Percentiles rank a stretch among this genome's conserved stretches.
phyloP scores from a whole-genome alignment of 2,113 vertebrate species.

The Accipiter virgatus region DNA sequence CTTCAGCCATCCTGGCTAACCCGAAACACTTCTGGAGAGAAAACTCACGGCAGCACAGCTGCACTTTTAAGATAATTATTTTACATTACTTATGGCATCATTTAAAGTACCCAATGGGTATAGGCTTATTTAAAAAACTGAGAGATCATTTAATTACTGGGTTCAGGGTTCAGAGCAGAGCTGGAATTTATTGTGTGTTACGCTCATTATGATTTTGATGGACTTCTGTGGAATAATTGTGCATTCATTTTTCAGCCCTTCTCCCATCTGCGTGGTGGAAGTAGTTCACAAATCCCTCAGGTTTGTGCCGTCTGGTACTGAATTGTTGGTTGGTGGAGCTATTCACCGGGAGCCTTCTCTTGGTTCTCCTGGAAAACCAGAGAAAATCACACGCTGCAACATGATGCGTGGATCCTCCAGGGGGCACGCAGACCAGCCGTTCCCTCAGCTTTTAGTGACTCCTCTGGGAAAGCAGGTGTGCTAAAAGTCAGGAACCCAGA shows the following conservation, averaged over 20 bases:
- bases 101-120: not conserved
- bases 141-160: not conserved
- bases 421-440: rapidly evolving
- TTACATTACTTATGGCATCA: not conserved
- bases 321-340: not conserved
- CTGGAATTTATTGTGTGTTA: not conserved
- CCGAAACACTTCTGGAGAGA: not conserved
- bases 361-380: not conserved
- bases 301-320: not conserved
- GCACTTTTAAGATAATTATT: not conserved
- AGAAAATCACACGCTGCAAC: rapidly evolving
- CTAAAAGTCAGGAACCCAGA: not conserved
- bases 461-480: too few species aligned
- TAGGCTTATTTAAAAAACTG: not conserved
- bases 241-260: not conserved
- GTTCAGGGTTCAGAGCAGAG: not conserved
- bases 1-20: not conserved
- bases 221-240: not conserved
- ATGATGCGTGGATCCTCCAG: rapidly evolving
- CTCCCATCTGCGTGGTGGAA: not conserved
- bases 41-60: not conserved
- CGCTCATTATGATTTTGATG: not conserved
- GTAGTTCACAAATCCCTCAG: not conserved
- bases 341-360: not conserved
- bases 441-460: too few species aligned